A percentile compares a stretch with the other conserved stretches of the same genome.
These are phyloP conservation scores for Odontesthes bonariensis DNA, from an alignment of 2,113 vertebrate species.

Conservation along the genomic window DNA sequence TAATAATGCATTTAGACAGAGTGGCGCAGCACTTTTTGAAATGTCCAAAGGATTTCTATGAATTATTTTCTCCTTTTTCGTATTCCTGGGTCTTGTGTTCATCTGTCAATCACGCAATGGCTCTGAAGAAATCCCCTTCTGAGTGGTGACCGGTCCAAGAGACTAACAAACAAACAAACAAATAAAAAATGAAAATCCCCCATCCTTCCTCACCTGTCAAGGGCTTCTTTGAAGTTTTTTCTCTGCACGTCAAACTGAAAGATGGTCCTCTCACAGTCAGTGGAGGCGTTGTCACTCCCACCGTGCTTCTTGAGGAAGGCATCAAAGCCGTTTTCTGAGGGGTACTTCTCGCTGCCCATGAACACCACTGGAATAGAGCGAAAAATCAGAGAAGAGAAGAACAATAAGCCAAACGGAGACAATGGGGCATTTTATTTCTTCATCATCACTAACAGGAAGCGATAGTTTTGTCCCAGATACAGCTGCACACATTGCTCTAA, in stretches of 20 bases:
- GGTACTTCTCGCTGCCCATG: conserved; percentile 98
- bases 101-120: conserved; percentile 21
- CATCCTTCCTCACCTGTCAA: conserved; percentile 88
- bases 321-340: conserved; percentile 97
- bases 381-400: neutral
- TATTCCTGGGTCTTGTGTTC: conserved; percentile 16
- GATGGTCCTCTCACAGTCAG: conserved; percentile 95
- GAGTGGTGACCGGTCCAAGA: conserved; percentile 13
- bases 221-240: conserved; percentile 94
- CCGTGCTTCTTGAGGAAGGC: conserved; percentile 97
- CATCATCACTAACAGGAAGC: conserved; percentile 8
- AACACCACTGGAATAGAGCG: conserved; percentile 90
- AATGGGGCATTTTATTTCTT: conserved; percentile 19
- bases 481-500: conserved; percentile 14
- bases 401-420: conserved; percentile 20
- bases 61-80: conserved; percentile 6
- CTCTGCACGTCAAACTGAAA: conserved; percentile 98
- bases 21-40: neutral
- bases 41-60: neutral
- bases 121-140: conserved; percentile 13
- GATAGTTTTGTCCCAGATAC: conserved; percentile 18
- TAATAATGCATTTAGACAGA: neutral
- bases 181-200: conserved; percentile 11
- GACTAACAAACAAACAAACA: conserved; percentile 7
- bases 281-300: conserved; percentile 96